Evolutionary conservation across 2,888 invertebrate genomes (phyloP), one percentile per base, ranked within the genome.

Genomic region (Microctonus aethiopoides): DNA sequence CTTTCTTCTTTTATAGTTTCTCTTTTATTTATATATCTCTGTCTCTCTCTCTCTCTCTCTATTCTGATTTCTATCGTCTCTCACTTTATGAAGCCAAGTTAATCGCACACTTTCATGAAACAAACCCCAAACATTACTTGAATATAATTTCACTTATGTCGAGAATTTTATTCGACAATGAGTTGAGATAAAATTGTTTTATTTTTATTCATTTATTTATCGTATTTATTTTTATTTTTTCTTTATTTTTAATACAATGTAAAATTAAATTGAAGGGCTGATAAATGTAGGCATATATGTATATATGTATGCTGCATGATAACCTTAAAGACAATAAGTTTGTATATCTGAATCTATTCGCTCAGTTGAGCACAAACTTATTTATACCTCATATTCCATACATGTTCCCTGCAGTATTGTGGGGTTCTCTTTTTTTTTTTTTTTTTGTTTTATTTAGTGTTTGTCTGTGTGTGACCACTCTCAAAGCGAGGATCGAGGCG

Each of bases 401-500:
- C 32, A 29, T 57, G 34, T 57, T 57, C 29, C 1, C 29, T 26
- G 39, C 39, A 4, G 39, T 13, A 39, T 39, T n/a, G n/a, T n/a
- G n/a, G n/a, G 6, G 7, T 7, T 46, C 1, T 57, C 7, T n/a
- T n/a, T 34, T n/a, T 29, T 32, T 13, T 57, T n/a, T 32, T 57
- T 16, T 34, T 10, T 68, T 67, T 71, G 68, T 72, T 70, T 29
- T 29, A 29, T 29, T 29, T 29, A 72, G 64, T 70, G 62, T 61
- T 72, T 65, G 68, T 56, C 59, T 66, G 51, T 67, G 61, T 66
- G 68, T 66, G 69, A 20, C 20, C 24, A 66, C 66, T 62, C 60
- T 54, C 69, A 54, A 69, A 54, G 70, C 73, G 76, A 76, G 70
- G 70, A 74, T 70, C 76, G 70, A 72, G 77, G 76, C 81, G 79